Evolutionary conservation across 2,797 vertebrate species (phyloP).

Genomic region (Meriones psammophilus): DNA sequence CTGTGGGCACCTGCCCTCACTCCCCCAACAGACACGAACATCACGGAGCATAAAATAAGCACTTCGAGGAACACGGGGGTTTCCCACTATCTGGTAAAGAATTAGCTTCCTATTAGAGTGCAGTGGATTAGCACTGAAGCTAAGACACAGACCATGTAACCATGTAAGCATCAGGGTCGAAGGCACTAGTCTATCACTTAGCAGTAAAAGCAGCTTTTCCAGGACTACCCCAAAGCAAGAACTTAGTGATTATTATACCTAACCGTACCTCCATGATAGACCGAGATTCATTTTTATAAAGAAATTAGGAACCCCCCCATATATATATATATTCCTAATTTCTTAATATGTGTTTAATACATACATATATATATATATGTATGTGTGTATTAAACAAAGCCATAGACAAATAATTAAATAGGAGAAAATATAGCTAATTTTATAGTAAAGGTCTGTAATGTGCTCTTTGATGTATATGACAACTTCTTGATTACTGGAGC

Average conservation of each 20-base stretch:
- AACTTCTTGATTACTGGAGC: not conserved
- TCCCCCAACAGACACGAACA: not conserved
- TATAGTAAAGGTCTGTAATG: not conserved
- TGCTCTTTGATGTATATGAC: not conserved
- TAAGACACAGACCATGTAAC: not conserved
- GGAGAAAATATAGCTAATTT: not conserved
- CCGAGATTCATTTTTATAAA: not conserved
- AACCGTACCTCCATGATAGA: not conserved
- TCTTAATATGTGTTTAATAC: too few species aligned
- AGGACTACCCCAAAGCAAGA: not conserved
- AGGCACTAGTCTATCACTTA: not conserved
- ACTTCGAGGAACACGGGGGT: not conserved
- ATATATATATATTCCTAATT: too few species aligned
- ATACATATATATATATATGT: too few species aligned
- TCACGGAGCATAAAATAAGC: not conserved
- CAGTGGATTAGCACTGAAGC: not conserved
- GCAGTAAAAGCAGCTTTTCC: not conserved
- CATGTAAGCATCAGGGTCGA: not conserved
- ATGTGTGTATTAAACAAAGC: not conserved
- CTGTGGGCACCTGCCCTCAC: not conserved
- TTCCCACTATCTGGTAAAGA: not conserved
- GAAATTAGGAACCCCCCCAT: not conserved
- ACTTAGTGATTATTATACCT: not conserved
- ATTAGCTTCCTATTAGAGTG: not conserved
- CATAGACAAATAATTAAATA: not conserved